Conservation (phyloP, 2,797 vertebrate genomes). For the Pelobates cultripes region DNA sequence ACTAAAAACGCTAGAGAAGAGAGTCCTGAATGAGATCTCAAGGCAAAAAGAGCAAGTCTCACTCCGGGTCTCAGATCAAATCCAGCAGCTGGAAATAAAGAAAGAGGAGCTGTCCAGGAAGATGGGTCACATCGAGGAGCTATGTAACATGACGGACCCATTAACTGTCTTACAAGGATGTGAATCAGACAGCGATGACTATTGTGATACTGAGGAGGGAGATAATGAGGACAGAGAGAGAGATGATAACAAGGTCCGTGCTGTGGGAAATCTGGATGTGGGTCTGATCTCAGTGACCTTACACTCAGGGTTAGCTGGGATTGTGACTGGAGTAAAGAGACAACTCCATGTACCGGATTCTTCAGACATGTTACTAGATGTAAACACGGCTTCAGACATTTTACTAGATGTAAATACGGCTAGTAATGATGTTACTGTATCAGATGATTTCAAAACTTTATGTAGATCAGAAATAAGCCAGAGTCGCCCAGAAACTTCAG, state of each 20-base stretch:
- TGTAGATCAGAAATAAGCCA: conserved; percentile 21
- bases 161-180: conserved; percentile 21
- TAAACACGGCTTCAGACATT: neutral
- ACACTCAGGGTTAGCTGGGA: conserved; percentile 7
- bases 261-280: conserved; percentile 15
- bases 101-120: conserved; percentile 23
- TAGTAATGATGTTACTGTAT: conserved; percentile 24
- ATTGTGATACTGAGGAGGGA: conserved; percentile 4
- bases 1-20: conserved; percentile 30
- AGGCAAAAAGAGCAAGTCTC: no score
- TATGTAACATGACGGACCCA: conserved; percentile 25
- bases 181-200: neutral
- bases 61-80: no score
- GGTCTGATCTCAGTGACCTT: conserved; percentile 17
- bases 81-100: conserved; percentile 27
- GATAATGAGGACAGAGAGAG: conserved; percentile 15
- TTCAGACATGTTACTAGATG: conserved; percentile 16
- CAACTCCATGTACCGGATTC: conserved; percentile 3
- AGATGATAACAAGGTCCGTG: conserved; percentile 16
- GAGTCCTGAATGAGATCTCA: neutral
- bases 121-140: conserved; percentile 15
- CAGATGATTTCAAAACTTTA: conserved; percentile 17
- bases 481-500: neutral
- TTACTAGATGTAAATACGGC: conserved; percentile 32
- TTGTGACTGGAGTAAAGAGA: conserved; percentile 21